Conservation (phyloP, 2,113 vertebrate species). For the Nanorana parkeri region DNA sequence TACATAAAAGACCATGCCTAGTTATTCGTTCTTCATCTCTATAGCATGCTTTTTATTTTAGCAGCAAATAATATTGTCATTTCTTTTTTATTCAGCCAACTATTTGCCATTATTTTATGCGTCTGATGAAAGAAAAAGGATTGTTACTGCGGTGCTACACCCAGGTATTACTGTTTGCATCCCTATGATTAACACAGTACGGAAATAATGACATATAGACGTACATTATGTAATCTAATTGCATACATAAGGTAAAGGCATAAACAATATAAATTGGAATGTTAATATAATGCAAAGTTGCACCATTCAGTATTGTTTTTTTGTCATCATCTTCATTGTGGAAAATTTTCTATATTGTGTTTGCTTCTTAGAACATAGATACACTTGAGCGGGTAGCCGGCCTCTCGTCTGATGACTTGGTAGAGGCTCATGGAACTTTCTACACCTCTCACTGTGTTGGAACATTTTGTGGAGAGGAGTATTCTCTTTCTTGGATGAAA, state of each 20-base stretch:
- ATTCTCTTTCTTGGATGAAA: constrained; percentile 89
- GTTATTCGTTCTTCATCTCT: neutral
- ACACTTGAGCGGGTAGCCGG: constrained; percentile 88
- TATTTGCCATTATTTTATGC: constrained; percentile 90
- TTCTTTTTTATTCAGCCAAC: constrained; percentile 76
- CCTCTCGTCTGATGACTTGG: constrained; percentile 79
- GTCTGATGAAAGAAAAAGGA: constrained; percentile 88
- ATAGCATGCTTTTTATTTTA: neutral
- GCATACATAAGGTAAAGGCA: no score
- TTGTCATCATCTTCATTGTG: neutral
- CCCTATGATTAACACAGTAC: neutral
- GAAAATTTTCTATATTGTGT: neutral
- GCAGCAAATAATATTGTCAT: no score
- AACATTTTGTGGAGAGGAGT: constrained; percentile 75
- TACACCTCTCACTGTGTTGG: constrained; percentile 85
- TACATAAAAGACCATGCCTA: no score
- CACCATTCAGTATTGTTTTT: neutral
- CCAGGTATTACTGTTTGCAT: constrained; percentile 72
- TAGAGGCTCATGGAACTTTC: constrained; percentile 92
- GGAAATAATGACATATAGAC: neutral
- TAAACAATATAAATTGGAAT: no score
- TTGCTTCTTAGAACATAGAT: constrained; percentile 84
- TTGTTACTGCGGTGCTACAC: constrained; percentile 87
- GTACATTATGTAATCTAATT: neutral
- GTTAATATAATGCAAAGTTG: no score